These are phyloP conservation scores for Nebria ingens DNA, from an alignment of 1,140 invertebrate species.

Conservation along the genomic window DNA sequence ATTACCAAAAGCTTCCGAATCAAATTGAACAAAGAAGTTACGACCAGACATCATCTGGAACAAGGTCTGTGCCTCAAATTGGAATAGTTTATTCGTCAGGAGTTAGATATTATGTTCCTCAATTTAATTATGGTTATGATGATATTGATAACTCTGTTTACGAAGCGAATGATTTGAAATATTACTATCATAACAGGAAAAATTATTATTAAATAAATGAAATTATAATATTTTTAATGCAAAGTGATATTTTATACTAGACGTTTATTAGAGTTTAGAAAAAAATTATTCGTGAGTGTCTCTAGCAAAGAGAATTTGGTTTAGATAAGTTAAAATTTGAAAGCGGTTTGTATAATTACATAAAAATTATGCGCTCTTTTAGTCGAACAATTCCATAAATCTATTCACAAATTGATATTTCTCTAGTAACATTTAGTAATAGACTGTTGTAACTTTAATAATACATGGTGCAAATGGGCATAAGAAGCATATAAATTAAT, in stretches of 20 bases:
- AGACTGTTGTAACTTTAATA: too few relatives aligned
- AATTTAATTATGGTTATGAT: constrained; percentile 22
- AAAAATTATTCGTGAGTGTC: neutral
- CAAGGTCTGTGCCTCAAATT: constrained; percentile 26
- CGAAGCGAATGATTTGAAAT: constrained; percentile 25
- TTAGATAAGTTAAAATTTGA: too few relatives aligned
- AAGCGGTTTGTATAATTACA: too few relatives aligned
- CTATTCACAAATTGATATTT: too few relatives aligned
- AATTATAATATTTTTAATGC: neutral
- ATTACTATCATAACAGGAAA: constrained; percentile 17
- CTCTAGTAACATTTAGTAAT: too few relatives aligned
- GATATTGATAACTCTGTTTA: constrained; percentile 29
- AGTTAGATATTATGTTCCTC: constrained; percentile 32
- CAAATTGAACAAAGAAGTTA: constrained; percentile 3
- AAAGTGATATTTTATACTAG: neutral
- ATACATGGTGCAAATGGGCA: too few relatives aligned
- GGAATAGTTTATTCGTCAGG: constrained; percentile 31
- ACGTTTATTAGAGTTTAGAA: neutral
- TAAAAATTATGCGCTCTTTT: too few relatives aligned
- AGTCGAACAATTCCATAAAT: too few relatives aligned
- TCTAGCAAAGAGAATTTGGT: too few relatives aligned
- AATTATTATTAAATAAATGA: neutral
- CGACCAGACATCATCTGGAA: constrained; percentile 6
- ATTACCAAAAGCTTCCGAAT: constrained; percentile 18
- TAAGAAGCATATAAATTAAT: too few relatives aligned